Evolutionary conservation across 2,888 invertebrate genomes (phyloP).

Genomic region (Cephus pygmeus): DNA sequence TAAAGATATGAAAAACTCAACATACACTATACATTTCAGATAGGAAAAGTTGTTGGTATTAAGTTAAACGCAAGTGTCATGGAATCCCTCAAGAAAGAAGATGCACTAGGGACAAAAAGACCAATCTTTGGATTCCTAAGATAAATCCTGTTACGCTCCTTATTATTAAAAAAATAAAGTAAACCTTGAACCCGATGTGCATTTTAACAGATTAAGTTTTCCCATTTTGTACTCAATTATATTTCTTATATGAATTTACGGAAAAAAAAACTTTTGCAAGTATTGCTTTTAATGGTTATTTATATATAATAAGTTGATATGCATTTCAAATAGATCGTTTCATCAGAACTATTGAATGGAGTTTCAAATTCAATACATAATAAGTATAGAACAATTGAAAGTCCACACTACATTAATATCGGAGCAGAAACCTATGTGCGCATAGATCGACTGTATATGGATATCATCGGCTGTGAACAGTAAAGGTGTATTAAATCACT

Average conservation of each 20-base stretch:
- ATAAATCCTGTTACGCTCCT: conserved; percentile 39
- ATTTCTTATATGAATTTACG: not conserved
- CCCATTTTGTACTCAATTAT: not conserved
- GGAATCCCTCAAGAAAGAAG: conserved; percentile 73
- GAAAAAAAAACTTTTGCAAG: not conserved
- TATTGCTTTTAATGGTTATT: not conserved
- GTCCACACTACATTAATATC: not conserved
- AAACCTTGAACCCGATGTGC: not conserved
- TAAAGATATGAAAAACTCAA: not conserved
- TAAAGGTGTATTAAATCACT: not conserved
- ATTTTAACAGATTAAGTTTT: not conserved
- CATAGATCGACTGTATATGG: not conserved
- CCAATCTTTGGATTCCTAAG: conserved; percentile 67
- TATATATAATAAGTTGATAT: not conserved
- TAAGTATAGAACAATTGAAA: not conserved
- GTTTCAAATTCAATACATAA: not conserved
- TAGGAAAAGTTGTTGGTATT: conserved; percentile 79
- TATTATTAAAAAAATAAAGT: conserved; percentile 2
- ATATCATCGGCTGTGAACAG: not conserved
- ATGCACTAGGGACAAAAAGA: conserved; percentile 64
- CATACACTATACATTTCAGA: conserved; percentile 50
- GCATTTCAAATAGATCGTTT: not conserved
- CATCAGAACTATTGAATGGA: not conserved
- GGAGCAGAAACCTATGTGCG: not conserved
- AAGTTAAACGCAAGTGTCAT: conserved; percentile 77